A percentile compares a stretch with the other conserved stretches of the same genome.
Evolutionary conservation across 1,140 invertebrate genomes (phyloP).

Genomic region (Phymastichus coffea): DNA sequence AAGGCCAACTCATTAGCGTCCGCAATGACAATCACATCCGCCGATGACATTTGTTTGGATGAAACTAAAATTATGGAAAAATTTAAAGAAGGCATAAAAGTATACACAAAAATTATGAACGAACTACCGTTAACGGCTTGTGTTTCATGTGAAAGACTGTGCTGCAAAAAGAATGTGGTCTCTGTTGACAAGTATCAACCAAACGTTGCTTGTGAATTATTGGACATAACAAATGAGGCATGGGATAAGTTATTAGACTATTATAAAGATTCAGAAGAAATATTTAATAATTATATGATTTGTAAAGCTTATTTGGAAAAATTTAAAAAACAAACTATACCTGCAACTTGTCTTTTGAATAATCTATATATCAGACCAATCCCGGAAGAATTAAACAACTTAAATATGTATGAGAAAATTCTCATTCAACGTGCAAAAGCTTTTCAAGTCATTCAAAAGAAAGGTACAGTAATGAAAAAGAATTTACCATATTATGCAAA

Average conservation of each 20-base stretch:
- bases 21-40: too few relatives aligned
- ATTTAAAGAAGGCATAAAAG: neutral
- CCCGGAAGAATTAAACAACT: conserved; percentile 26
- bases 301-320: too few relatives aligned
- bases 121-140: neutral
- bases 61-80: neutral
- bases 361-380: conserved; percentile 15
- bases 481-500: conserved; percentile 33
- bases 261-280: too few relatives aligned
- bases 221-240: too few relatives aligned
- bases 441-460: conserved; percentile 38
- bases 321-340: too few relatives aligned
- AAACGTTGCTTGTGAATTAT: too few relatives aligned
- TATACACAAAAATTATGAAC: neutral
- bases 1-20: too few relatives aligned
- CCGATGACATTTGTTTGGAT: too few relatives aligned
- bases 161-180: neutral
- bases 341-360: too few relatives aligned
- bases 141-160: neutral
- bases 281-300: too few relatives aligned
- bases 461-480: conserved; percentile 36
- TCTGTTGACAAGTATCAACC: too few relatives aligned
- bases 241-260: too few relatives aligned
- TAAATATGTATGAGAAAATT: conserved; percentile 36
- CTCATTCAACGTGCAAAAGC: conserved; percentile 44